Conservation (phyloP, 2,797 vertebrate species). For the Poecilia gillii region DNA sequence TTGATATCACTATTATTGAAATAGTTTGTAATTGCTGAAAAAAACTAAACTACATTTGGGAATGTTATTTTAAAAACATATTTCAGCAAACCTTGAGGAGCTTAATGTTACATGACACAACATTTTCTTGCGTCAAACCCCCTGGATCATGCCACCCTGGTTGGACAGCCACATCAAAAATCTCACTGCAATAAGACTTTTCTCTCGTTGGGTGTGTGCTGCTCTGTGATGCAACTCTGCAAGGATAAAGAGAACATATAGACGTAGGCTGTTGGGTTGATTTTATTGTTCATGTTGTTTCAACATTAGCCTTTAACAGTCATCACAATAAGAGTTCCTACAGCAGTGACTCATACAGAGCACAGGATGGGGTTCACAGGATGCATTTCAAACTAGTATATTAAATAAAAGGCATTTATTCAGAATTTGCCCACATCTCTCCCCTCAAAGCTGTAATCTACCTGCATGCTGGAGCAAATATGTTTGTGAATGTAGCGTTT, state of each 20-base stretch:
- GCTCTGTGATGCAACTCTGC: not conserved
- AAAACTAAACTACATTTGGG: too few relatives aligned
- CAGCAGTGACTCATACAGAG: not conserved
- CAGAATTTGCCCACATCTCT: not conserved
- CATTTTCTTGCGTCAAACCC: not conserved
- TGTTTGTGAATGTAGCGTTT: not conserved
- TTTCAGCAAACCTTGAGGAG: too few relatives aligned
- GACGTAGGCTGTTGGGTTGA: not conserved
- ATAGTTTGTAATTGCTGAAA: too few relatives aligned
- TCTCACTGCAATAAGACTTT: not conserved
- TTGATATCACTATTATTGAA: too few relatives aligned
- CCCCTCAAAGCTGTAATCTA: not conserved
- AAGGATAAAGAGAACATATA: not conserved
- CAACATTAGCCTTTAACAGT: not conserved
- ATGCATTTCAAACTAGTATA: not conserved
- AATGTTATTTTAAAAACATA: too few relatives aligned
- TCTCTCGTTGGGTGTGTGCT: not conserved
- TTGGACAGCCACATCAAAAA: not conserved
- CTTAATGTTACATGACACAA: not conserved
- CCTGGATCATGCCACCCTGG: not conserved
- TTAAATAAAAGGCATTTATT: not conserved
- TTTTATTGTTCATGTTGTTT: not conserved
- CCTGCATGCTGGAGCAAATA: not conserved
- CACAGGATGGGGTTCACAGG: not conserved
- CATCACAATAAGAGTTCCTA: not conserved